These are phyloP conservation scores for Microplitis demolitor DNA, from an alignment of 1,140 invertebrate species.

Conservation along the genomic window DNA sequence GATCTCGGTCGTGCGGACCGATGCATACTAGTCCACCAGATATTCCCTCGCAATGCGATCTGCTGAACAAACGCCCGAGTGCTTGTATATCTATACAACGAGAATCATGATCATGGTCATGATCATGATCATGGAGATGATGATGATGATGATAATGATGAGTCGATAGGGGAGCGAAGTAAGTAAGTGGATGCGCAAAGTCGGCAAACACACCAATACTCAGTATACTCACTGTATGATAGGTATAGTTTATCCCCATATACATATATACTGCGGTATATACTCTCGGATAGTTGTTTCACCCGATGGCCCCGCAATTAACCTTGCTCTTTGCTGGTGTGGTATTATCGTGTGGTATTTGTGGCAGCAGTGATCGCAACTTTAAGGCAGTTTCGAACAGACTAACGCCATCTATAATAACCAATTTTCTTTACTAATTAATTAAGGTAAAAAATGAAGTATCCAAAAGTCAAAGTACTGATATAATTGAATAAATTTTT, in stretches of 20 bases:
- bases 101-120: too few relatives aligned
- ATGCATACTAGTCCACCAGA: background rate
- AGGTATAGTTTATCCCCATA: too few relatives aligned
- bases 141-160: too few relatives aligned
- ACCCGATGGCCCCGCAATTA: slow-evolving; percentile 35
- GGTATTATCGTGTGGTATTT: slow-evolving; percentile 5
- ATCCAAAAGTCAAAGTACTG: too few relatives aligned
- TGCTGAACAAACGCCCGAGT: background rate
- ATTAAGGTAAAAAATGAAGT: too few relatives aligned
- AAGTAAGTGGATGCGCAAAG: slow-evolving; percentile 4
- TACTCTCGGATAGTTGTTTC: slow-evolving; percentile 18
- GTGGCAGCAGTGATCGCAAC: slow-evolving; percentile 22
- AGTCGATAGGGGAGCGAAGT: background rate
- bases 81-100: background rate
- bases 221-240: background rate
- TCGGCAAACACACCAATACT: background rate
- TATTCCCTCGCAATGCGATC: background rate
- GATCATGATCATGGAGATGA: background rate
- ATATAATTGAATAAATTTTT: too few relatives aligned
- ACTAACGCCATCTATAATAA: background rate
- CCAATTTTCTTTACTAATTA: background rate
- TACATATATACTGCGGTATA: background rate
- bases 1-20: background rate
- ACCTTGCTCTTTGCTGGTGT: slow-evolving; percentile 24
- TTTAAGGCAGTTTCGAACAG: background rate